These are phyloP conservation scores for Cottoperca gobio DNA, from an alignment of 2,797 vertebrate genomes.

Conservation along the genomic window DNA sequence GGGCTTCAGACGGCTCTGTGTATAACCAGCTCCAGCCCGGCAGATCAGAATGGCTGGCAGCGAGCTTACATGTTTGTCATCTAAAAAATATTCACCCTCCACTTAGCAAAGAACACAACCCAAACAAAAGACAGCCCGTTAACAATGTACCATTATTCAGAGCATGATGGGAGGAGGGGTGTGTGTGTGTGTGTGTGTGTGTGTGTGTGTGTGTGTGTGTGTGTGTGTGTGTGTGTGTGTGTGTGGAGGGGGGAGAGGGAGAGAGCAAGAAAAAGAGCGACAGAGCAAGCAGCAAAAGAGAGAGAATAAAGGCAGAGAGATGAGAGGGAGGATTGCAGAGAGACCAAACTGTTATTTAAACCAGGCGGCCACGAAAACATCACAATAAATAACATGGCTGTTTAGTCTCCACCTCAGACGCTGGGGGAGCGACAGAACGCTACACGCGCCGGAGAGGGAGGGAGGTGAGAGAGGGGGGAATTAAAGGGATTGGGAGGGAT, in stretches of 20 bases:
- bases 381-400: conserved; percentile 86
- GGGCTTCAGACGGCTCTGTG: conserved; percentile 55
- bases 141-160: conserved; percentile 85
- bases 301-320: conserved; percentile 70
- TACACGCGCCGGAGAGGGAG: conserved; percentile 52
- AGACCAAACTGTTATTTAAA: conserved; percentile 86
- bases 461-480: conserved; percentile 45
- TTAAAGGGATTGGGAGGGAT: conserved; percentile 56
- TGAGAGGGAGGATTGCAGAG: conserved; percentile 70
- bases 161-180: conserved; percentile 69
- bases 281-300: conserved; percentile 47
- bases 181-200: conserved; percentile 39
- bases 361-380: conserved; percentile 82
- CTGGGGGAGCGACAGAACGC: conserved; percentile 62
- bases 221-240: conserved; percentile 32
- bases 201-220: conserved; percentile 33
- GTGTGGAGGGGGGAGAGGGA: conserved; percentile 25
- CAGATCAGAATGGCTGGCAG: conserved; percentile 80
- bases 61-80: conserved; percentile 84
- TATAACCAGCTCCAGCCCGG: conserved; percentile 75
- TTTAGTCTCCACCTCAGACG: conserved; percentile 83
- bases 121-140: conserved; percentile 83
- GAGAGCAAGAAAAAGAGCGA: conserved; percentile 39
- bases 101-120: conserved; percentile 86
- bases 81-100: conserved; percentile 85